phyloP scores from a whole-genome alignment of 2,888 invertebrate genomes.

The Laspeyria flexula region DNA sequence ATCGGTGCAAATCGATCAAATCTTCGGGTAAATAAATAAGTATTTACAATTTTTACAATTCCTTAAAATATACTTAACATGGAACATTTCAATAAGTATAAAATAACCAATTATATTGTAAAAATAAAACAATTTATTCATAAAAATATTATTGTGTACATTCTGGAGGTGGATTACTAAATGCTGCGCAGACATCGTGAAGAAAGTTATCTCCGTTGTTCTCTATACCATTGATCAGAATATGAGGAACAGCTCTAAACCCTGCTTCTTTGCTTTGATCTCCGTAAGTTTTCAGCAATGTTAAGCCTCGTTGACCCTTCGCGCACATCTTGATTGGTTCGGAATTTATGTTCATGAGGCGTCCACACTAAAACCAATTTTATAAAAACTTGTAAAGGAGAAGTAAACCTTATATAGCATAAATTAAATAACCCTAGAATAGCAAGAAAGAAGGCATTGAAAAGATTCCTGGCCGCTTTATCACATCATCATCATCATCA shows the following conservation, averaged over 20 bases:
- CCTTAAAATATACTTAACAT: too few relatives aligned
- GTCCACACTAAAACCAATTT: slow-evolving; percentile 59
- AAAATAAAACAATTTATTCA: neutral
- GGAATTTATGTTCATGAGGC: slow-evolving; percentile 41
- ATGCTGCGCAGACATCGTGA: slow-evolving; percentile 54
- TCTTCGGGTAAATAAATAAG: too few relatives aligned
- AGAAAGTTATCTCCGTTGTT: slow-evolving; percentile 44
- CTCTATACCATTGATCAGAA: slow-evolving; percentile 54
- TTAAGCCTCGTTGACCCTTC: slow-evolving; percentile 48
- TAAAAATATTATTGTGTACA: slow-evolving; percentile 24
- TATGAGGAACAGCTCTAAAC: slow-evolving; percentile 50
- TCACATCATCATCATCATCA: too few relatives aligned
- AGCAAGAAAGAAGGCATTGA: too few relatives aligned
- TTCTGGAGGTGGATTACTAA: slow-evolving; percentile 51
- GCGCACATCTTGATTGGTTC: slow-evolving; percentile 59
- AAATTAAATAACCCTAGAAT: too few relatives aligned
- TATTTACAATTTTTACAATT: too few relatives aligned
- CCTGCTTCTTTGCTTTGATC: slow-evolving; percentile 48
- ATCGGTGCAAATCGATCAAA: too few relatives aligned
- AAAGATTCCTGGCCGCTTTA: too few relatives aligned
- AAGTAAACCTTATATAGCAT: too few relatives aligned
- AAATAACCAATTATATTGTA: neutral
- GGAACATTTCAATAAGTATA: neutral
- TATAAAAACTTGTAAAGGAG: neutral
- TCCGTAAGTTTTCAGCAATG: slow-evolving; percentile 53